Percentiles rank a stretch among this genome's conserved stretches.
phyloP scores from a whole-genome alignment of 2,888 invertebrate species.

The Papilio gigon region DNA sequence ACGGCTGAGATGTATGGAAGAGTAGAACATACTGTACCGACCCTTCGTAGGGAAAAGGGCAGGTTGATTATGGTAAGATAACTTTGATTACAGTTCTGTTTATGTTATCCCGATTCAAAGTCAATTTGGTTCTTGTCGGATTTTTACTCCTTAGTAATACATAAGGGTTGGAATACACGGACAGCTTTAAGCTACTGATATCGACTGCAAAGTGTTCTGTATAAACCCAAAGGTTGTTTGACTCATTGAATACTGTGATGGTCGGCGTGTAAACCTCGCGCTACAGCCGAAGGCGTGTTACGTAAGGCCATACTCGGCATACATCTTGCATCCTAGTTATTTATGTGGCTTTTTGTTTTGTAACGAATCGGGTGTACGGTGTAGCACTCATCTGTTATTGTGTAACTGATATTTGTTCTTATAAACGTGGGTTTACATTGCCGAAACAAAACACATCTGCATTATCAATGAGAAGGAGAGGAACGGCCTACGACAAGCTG shows the following conservation, averaged over 20 bases:
- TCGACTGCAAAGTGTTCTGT: no score
- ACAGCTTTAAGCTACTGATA: background rate
- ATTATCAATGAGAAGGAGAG: no score
- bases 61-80: no score
- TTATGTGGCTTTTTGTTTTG: constrained; percentile 22
- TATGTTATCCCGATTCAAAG: no score
- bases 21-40: no score
- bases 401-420: background rate
- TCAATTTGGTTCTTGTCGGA: no score
- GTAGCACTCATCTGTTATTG: background rate
- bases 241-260: constrained; percentile 20
- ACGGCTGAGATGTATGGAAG: no score
- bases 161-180: background rate
- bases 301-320: constrained; percentile 31
- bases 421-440: background rate
- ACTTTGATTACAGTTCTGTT: no score
- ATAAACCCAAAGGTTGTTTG: background rate
- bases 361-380: background rate
- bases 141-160: no score
- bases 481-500: no score
- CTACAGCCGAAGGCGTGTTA: constrained; percentile 24
- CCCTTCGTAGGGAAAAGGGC: no score
- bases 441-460: no score
- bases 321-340: constrained; percentile 19
- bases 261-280: constrained; percentile 20